Percentiles rank a stretch among this genome's conserved stretches.
Conservation (phyloP, 1,140 invertebrate genomes). For the Pectinophora gossypiella region DNA sequence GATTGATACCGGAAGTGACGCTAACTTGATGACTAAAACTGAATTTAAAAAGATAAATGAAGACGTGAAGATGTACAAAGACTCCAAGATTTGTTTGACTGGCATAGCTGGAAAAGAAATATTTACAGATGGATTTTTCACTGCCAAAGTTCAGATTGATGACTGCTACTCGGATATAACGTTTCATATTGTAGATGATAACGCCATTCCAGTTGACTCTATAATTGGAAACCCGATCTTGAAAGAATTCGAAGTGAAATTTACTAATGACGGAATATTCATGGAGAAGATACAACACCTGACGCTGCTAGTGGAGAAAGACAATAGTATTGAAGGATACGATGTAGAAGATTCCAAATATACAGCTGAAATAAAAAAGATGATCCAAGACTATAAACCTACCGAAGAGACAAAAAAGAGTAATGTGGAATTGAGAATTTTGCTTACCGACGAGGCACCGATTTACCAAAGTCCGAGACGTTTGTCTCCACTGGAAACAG, state of each 20-base stretch:
- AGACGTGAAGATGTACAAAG: neutral
- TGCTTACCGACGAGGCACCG: constrained; percentile 26
- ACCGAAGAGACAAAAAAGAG: constrained; percentile 1
- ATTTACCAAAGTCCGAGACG: constrained; percentile 30
- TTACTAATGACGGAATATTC: constrained; percentile 12
- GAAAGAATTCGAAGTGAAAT: constrained; percentile 15
- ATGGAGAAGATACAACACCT: constrained; percentile 9
- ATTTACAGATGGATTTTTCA: constrained; percentile 11
- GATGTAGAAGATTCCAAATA: constrained; percentile 7
- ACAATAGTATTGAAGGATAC: neutral
- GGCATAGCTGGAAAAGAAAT: constrained; percentile 16
- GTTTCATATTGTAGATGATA: constrained; percentile 17
- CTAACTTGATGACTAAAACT: constrained; percentile 8
- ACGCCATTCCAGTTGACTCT: constrained; percentile 16
- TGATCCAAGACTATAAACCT: constrained; percentile 8
- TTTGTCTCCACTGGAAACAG: constrained; percentile 23
- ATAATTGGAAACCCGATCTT: constrained; percentile 18
- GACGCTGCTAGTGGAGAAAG: constrained; percentile 3
- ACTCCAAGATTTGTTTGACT: neutral
- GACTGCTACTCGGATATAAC: constrained; percentile 11
- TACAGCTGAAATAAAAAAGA: constrained; percentile 10
- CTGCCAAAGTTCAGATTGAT: constrained; percentile 13
- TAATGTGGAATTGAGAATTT: constrained; percentile 25
- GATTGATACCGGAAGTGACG: constrained; percentile 22
- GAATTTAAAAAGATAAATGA: constrained; percentile 6